These are phyloP conservation scores for Phenganax stokvisi DNA, from an alignment of 92 coral and sea anemone species.

Conservation along the genomic window DNA sequence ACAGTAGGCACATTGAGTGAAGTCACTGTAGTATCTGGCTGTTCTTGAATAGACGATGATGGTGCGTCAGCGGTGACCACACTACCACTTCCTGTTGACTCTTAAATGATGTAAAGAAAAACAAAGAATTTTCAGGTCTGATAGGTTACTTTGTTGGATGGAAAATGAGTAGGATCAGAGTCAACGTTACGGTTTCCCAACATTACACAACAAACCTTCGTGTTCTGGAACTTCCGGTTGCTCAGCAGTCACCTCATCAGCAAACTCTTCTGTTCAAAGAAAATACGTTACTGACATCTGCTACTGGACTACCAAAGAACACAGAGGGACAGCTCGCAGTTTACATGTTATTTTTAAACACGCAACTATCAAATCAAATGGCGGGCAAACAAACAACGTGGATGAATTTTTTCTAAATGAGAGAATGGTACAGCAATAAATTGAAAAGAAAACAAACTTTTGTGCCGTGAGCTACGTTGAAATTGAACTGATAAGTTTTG, in stretches of 20 bases:
- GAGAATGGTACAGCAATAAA: no score
- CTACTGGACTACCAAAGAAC: not conserved
- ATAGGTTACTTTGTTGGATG: not conserved
- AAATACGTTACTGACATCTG: not conserved
- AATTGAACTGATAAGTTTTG: no score
- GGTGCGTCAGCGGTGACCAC: conserved; percentile 36
- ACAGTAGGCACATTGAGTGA: conserved; percentile 19
- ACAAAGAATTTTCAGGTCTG: not conserved
- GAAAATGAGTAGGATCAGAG: no score
- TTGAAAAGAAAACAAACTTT: no score
- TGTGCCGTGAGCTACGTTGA: no score
- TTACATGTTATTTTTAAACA: not conserved
- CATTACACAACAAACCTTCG: not conserved
- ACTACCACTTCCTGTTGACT: not conserved
- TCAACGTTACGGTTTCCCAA: no score
- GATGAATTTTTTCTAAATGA: no score
- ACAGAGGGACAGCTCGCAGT: conserved; percentile 5
- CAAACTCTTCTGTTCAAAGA: conserved; percentile 16
- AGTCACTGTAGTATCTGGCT: conserved; percentile 10
- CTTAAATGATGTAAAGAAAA: not conserved
- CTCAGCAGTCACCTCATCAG: not conserved
- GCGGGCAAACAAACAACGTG: no score
- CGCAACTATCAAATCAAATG: no score
- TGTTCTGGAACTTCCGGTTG: conserved; percentile 13
- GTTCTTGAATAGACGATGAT: conserved; percentile 43